Conservation (phyloP, 2,113 vertebrate genomes). For the Hucho hucho region DNA sequence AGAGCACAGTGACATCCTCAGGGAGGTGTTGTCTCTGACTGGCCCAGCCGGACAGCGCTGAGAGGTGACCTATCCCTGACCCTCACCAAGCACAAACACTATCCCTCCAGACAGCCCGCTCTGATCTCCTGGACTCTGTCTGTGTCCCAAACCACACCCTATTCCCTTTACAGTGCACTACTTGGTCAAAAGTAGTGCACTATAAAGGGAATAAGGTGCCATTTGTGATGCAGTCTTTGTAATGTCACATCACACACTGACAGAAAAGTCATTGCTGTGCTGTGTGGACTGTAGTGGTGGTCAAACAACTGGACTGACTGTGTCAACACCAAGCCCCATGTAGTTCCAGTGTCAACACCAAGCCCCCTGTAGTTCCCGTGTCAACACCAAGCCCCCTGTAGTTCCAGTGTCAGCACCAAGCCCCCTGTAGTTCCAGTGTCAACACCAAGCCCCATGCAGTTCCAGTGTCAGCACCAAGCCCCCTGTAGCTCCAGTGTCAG, state of each 20-base stretch:
- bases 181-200: too few species aligned
- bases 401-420: too few species aligned
- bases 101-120: not conserved
- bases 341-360: too few species aligned
- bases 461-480: too few species aligned
- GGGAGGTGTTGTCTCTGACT: not conserved
- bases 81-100: constrained; percentile 2
- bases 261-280: too few species aligned
- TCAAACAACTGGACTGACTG: constrained; percentile 26
- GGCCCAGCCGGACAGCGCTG: constrained; percentile 3
- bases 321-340: too few species aligned
- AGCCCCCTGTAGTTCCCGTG: too few species aligned
- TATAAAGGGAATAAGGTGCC: too few species aligned
- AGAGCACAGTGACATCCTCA: not conserved
- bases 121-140: not conserved
- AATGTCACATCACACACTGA: not conserved
- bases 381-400: too few species aligned
- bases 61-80: constrained; percentile 17
- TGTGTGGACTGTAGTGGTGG: constrained; percentile 5
- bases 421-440: too few species aligned
- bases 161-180: not conserved
- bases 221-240: not conserved
- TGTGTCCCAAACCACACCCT: not conserved
- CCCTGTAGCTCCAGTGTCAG: too few species aligned
- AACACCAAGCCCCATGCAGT: too few species aligned